A percentile compares a stretch with the other conserved stretches of the same genome.
These are phyloP conservation scores for Latrodectus elegans DNA, from an alignment of 2,888 invertebrate species.

Conservation along the genomic window DNA sequence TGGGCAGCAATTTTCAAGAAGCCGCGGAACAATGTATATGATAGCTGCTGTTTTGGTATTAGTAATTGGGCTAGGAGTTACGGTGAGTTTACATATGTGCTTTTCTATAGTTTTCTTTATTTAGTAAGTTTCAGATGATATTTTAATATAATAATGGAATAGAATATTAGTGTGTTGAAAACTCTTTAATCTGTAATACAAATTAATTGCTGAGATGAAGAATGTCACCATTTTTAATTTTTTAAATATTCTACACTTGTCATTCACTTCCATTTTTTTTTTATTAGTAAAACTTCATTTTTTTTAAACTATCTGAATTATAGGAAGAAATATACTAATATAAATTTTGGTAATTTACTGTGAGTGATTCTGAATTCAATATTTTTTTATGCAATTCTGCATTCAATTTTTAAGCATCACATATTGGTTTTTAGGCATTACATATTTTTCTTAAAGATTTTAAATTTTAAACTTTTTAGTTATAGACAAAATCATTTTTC, in stretches of 20 bases:
- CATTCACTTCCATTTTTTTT: not conserved
- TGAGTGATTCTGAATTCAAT: too few relatives aligned
- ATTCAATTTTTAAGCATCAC: too few relatives aligned
- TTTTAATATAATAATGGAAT: not conserved
- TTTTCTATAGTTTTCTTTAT: not conserved
- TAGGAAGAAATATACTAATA: too few relatives aligned
- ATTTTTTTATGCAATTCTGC: too few relatives aligned
- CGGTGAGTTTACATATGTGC: constrained; percentile 78
- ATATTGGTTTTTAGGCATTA: too few relatives aligned
- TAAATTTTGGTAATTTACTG: too few relatives aligned
- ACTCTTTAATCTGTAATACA: not conserved
- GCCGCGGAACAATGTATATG: constrained; percentile 86
- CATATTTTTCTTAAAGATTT: too few relatives aligned
- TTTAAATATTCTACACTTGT: too few relatives aligned
- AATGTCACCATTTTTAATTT: not conserved
- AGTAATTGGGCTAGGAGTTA: constrained; percentile 87
- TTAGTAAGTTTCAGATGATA: not conserved
- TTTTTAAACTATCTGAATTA: too few relatives aligned
- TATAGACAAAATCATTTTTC: too few relatives aligned
- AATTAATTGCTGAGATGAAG: too few relatives aligned
- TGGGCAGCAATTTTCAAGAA: constrained; percentile 89
- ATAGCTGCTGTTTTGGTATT: constrained; percentile 85
- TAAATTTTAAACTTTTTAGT: too few relatives aligned
- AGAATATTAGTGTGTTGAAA: not conserved
- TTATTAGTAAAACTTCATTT: not conserved